A percentile compares a stretch with the other conserved stretches of the same genome.
phyloP scores from a whole-genome alignment of 2,113 vertebrate species.

The Dromaius novaehollandiae region DNA sequence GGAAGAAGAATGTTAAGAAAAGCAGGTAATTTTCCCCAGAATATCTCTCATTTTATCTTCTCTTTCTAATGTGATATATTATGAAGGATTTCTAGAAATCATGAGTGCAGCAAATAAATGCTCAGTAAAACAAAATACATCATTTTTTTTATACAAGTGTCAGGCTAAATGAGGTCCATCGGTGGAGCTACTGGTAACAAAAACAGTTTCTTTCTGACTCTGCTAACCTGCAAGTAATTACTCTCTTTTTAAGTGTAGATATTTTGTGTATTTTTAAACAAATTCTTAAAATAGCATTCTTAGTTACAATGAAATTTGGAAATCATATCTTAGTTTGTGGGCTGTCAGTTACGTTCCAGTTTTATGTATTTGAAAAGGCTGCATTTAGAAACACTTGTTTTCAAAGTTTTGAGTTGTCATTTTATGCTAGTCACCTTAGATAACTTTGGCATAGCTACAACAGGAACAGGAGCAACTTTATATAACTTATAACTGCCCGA shows the following conservation, averaged over 20 bases:
- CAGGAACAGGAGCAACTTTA: constrained; percentile 41
- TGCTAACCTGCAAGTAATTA: neutral
- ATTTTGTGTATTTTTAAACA: neutral
- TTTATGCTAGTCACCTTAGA: constrained; percentile 22
- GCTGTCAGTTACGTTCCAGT: neutral
- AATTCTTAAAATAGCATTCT: neutral
- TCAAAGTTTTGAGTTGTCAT: neutral
- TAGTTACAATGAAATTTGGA: neutral
- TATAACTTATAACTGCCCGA: constrained; percentile 55
- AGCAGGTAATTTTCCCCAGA: constrained; percentile 54
- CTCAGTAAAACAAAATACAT: constrained; percentile 35
- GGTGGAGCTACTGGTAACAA: neutral
- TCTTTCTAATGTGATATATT: constrained; percentile 1
- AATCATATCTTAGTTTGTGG: neutral
- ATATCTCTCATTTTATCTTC: constrained; percentile 39
- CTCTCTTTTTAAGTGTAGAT: neutral
- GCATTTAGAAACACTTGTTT: neutral
- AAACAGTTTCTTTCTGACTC: neutral
- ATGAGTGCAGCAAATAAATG: constrained; percentile 30
- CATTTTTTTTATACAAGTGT: constrained; percentile 22
- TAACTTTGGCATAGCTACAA: constrained; percentile 17
- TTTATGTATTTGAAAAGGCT: neutral
- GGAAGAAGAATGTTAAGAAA: constrained; percentile 57
- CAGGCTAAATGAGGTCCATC: constrained; percentile 21
- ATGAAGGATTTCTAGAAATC: constrained; percentile 57